phyloP scores from a whole-genome alignment of 2,888 invertebrate genomes.

The Serrognathus titanus region DNA sequence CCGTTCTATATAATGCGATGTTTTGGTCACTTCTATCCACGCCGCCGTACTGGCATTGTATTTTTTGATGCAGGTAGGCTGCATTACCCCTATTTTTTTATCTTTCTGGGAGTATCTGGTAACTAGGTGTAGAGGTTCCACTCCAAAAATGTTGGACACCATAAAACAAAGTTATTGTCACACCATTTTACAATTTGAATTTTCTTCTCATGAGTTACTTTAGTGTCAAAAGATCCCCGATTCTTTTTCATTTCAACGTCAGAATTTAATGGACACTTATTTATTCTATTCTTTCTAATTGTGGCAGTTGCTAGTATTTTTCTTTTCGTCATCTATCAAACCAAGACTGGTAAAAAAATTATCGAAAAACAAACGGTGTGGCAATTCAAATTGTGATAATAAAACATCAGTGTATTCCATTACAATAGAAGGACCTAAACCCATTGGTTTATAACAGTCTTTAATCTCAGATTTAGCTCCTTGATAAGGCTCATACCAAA shows the following conservation, averaged over 20 bases:
- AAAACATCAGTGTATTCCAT: slow-evolving; percentile 12
- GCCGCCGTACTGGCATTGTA: slow-evolving; percentile 26
- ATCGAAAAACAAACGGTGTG: slow-evolving; percentile 16
- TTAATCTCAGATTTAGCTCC: slow-evolving; percentile 23
- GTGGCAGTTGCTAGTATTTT: slow-evolving; percentile 14
- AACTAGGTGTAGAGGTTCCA: slow-evolving; percentile 8
- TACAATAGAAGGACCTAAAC: slow-evolving; percentile 17
- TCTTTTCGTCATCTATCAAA: slow-evolving; percentile 4
- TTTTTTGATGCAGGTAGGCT: background rate
- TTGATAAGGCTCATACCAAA: slow-evolving; percentile 33
- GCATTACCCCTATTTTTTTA: background rate
- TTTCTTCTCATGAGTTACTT: background rate
- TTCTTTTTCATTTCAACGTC: slow-evolving; percentile 8
- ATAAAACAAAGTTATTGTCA: slow-evolving; percentile 10
- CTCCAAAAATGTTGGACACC: slow-evolving; percentile 7
- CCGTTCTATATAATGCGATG: slow-evolving; percentile 25
- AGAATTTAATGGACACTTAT: slow-evolving; percentile 8
- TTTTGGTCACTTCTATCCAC: slow-evolving; percentile 28
- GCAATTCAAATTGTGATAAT: background rate
- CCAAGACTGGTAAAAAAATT: slow-evolving; percentile 19
- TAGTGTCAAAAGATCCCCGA: slow-evolving; percentile 6
- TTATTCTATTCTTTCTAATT: slow-evolving; percentile 10
- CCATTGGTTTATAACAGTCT: slow-evolving; percentile 20
- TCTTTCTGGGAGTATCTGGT: slow-evolving; percentile 9
- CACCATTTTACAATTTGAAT: slow-evolving; percentile 11